Base-by-base conservation (phyloP, 2,113 vertebrate species). In the Podarcis muralis region DNA sequence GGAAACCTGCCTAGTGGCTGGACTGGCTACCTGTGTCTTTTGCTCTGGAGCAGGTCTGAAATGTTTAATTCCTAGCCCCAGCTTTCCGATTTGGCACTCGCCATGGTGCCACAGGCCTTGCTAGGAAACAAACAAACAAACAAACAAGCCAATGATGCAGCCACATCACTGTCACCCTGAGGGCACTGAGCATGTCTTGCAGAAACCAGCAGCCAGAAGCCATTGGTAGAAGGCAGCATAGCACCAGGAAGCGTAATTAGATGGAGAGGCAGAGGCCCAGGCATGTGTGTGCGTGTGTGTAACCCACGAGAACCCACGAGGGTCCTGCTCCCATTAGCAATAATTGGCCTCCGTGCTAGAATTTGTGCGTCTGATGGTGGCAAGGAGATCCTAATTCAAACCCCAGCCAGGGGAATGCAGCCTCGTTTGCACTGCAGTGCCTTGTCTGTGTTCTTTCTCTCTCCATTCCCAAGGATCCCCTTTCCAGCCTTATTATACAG, bases 311-410 rank as follows among this genome's bases (percentile, higher is more conserved):
- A 75, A 88, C 6, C 48, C 48, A 20, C 0, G 30, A 12, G 59
- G 18, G 9, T 2, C 0, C 0, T 8, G 81, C 20, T 20, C 80
- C 75, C 30, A 0, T 9, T 53, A 65, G 75, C 65, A 1, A 12
- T 16, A 2, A 0, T 0, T 0, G 53, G 75, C 35, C 53, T 16
- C 53, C 48, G 27, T 0, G 0, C 78, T 48, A 69, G 0, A 0
- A 30, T 40, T 59, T 43, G 0, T 0, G 16, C 83, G 82, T 80
- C 65, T 2, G 8, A 12, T 30, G 23, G 68, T 69, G 4, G 23
- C 1, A 32, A 69, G 5, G 74, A 40, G 35, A 23, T 23, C 37
- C 2, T 2, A 8, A 1, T 3, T 65, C 74, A 53, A 65, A 12
- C 22, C 71, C 32, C n/a, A 59, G 16, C 2, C 0, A 4, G 65